Conservation (phyloP, 2,113 vertebrate genomes). For the Phaethon lepturus region DNA sequence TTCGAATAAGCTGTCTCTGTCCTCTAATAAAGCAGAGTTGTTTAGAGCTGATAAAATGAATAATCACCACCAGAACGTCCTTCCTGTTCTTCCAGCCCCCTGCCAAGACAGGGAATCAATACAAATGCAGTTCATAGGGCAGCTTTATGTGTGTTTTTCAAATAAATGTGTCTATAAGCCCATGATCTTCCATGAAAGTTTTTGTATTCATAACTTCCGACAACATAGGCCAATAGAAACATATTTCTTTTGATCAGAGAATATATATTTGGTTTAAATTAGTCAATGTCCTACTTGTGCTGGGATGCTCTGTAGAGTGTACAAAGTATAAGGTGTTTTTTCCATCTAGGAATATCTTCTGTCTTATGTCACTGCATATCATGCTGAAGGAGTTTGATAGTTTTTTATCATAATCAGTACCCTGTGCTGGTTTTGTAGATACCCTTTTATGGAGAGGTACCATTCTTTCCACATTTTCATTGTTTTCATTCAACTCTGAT, state of each 20-base stretch:
- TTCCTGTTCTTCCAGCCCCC: neutral
- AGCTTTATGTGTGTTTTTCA: neutral
- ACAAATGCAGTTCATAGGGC: neutral
- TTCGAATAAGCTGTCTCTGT: neutral
- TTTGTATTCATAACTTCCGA: neutral
- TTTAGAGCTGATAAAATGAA: conserved; percentile 18
- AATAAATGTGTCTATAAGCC: neutral
- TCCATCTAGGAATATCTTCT: neutral
- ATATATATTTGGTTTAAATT: neutral
- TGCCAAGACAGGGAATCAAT: neutral
- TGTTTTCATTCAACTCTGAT: neutral
- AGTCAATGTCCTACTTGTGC: neutral
- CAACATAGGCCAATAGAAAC: neutral
- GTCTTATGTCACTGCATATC: neutral
- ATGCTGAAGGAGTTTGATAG: neutral
- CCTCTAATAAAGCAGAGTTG: neutral
- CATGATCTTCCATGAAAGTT: neutral
- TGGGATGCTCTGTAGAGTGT: neutral
- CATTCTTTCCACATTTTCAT: neutral
- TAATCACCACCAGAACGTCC: neutral
- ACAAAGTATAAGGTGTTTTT: neutral
- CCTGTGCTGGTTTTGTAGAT: neutral
- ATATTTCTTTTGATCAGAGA: neutral
- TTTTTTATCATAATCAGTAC: neutral
- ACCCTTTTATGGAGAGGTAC: neutral